These are phyloP conservation scores for Troglohyphantes excavatus DNA, from an alignment of 2,888 invertebrate species.

Conservation along the genomic window DNA sequence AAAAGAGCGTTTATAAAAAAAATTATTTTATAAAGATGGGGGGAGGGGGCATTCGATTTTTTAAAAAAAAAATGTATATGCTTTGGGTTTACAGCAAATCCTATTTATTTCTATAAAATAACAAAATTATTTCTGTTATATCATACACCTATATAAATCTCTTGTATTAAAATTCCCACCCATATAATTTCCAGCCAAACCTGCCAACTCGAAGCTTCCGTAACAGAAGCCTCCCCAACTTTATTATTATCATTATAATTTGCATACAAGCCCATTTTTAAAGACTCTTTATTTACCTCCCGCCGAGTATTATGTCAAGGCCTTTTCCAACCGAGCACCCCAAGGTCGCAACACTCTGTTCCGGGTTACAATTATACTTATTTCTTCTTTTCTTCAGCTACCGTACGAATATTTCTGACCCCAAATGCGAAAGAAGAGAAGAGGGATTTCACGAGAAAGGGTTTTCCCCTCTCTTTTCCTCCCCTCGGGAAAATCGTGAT, in stretches of 20 bases:
- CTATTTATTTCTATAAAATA: too few relatives aligned
- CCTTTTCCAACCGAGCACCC: slow-evolving; percentile 22
- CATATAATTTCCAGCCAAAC: not conserved
- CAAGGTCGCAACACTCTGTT: slow-evolving; percentile 65
- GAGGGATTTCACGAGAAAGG: slow-evolving; percentile 46
- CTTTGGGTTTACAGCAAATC: too few relatives aligned
- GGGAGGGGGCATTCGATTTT: too few relatives aligned
- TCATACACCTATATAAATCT: too few relatives aligned
- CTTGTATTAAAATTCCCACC: not conserved
- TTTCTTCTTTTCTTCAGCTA: slow-evolving; percentile 31
- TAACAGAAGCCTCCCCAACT: slow-evolving; percentile 21
- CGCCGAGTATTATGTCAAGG: slow-evolving; percentile 70
- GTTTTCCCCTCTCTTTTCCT: slow-evolving; percentile 61
- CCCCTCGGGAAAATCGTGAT: slow-evolving; percentile 38
- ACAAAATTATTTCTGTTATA: too few relatives aligned
- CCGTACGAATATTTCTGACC: slow-evolving; percentile 37
- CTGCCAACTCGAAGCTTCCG: slow-evolving; percentile 17
- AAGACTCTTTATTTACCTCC: slow-evolving; percentile 34
- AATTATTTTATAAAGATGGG: too few relatives aligned
- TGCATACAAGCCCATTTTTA: slow-evolving; percentile 20
- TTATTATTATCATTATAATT: slow-evolving; percentile 15
- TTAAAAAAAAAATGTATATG: too few relatives aligned
- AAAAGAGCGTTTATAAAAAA: too few relatives aligned
- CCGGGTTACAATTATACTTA: slow-evolving; percentile 70
- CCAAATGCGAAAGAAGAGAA: slow-evolving; percentile 20